phyloP scores from a whole-genome alignment of 2,797 vertebrate genomes.

The Acanthurus leucopareius region DNA sequence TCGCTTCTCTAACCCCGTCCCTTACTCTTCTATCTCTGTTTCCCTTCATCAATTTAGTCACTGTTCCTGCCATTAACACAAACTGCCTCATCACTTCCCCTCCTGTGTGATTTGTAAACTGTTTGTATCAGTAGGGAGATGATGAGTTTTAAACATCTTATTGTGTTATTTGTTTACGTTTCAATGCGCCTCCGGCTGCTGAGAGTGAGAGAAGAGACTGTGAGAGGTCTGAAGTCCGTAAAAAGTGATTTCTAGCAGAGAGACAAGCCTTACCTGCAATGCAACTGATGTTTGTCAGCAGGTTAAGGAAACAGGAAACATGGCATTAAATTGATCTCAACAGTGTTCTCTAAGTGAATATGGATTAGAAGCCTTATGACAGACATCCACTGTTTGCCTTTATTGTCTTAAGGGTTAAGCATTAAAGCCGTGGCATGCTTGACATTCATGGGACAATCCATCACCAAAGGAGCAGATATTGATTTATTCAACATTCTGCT shows the following conservation, averaged over 20 bases:
- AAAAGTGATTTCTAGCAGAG: constrained; percentile 26
- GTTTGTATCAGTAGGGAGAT: background rate
- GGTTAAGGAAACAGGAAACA: constrained; percentile 1
- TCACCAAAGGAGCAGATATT: constrained; percentile 49
- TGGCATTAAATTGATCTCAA: constrained; percentile 18
- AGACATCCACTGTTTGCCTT: constrained; percentile 20
- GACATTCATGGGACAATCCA: constrained; percentile 37
- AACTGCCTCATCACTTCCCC: constrained; percentile 22
- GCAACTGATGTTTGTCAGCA: constrained; percentile 23
- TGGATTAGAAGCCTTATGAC: constrained; percentile 49
- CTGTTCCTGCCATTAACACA: background rate
- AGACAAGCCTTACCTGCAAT: constrained; percentile 9
- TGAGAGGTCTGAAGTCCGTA: constrained; percentile 36
- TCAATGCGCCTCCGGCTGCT: constrained; percentile 25
- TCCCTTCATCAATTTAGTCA: constrained; percentile 16
- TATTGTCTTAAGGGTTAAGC: constrained; percentile 30
- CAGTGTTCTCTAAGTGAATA: constrained; percentile 33
- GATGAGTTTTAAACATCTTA: constrained; percentile 6
- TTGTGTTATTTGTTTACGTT: constrained; percentile 26
- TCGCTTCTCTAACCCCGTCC: background rate
- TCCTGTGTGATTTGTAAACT: background rate
- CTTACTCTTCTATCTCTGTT: background rate
- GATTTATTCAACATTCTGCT: constrained; percentile 58
- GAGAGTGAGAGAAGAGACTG: constrained; percentile 32
- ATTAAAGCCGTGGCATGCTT: constrained; percentile 24